Base-by-base conservation (phyloP, 2,888 invertebrate genomes). In the Drosophila affinis region DNA sequence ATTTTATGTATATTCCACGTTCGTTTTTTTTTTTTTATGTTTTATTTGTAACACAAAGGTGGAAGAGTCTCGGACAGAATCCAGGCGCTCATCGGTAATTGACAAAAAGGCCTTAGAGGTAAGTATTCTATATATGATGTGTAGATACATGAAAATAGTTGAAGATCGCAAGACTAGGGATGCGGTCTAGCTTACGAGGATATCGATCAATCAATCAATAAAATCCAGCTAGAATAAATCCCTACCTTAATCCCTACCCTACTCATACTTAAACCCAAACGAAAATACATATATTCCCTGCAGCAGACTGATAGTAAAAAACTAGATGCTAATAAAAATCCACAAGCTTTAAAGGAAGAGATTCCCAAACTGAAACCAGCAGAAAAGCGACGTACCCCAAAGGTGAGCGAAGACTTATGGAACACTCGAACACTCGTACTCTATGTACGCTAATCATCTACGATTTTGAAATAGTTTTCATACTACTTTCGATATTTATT, bases 361-460 rank as follows among this genome's bases (percentile, higher is more conserved):
- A 93, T 94, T 91, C 94, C 94, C 85, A 94, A 94, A 92, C 92
- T 94, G 27, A 94, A 93, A 87, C 91, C 94, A 62, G 92, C 94
- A 48, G 93, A 93, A 24, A 86, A 87, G 63, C 82, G 89, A 32
- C 14, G 39, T 39, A 62, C 78, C 47, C 67, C 88, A 65, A 91
- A 91, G 91, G 92, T 92, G 88, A 91, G 89, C 65, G 48, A 67
- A 48, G 45, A 3, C 24, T 24, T 24, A 3, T 21, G 4, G 17
- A 56, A 44, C n/a, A n/a, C 9, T 52, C 6, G 9, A 45, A n/a
- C 17, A 29, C 34, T 39, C 14, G 18, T 21, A 29, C 34, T 39
- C 14, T 59, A 12, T 44, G 7, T n/a, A 39, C 2, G 39, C 39
- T 39, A n/a, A 14, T n/a, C 39, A 39, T 1, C 14, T 14, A 14